Conservation (phyloP, 92 coral and sea anemone species). For the Pocillopora meandrina region DNA sequence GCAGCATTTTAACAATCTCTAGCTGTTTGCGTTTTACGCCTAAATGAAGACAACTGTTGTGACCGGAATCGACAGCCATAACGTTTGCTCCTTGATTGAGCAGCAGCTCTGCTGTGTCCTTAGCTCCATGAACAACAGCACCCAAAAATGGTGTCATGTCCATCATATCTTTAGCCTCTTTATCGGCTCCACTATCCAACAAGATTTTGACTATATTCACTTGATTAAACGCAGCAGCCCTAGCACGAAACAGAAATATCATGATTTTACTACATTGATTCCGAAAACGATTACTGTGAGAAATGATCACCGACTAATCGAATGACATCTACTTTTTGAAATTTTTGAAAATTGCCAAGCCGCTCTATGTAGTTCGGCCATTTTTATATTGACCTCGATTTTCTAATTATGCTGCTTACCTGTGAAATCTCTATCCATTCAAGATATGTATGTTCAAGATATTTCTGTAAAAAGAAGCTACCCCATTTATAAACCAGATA, state of each 20-base stretch:
- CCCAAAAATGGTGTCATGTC: constrained; percentile 67
- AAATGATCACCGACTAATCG: too few relatives aligned
- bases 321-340: too few relatives aligned
- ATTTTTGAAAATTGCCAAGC: too few relatives aligned
- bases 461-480: too few relatives aligned
- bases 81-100: constrained; percentile 75
- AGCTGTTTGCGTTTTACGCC: constrained; percentile 40
- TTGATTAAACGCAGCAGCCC: constrained; percentile 69
- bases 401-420: too few relatives aligned
- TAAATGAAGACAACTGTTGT: constrained; percentile 61
- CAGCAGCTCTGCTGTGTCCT: constrained; percentile 58
- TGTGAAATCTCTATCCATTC: too few relatives aligned
- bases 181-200: constrained; percentile 61
- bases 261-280: too few relatives aligned
- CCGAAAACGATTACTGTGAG: too few relatives aligned
- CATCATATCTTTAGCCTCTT: constrained; percentile 57
- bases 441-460: too few relatives aligned
- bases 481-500: too few relatives aligned
- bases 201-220: constrained; percentile 50
- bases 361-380: too few relatives aligned
- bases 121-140: constrained; percentile 55
- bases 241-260: neutral
- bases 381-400: too few relatives aligned
- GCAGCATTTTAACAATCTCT: constrained; percentile 55
- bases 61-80: constrained; percentile 40